Percentiles rank a stretch among this genome's conserved stretches.
Evolutionary conservation across 2,113 vertebrate genomes (phyloP).

Genomic region (Bubo blakistoni): DNA sequence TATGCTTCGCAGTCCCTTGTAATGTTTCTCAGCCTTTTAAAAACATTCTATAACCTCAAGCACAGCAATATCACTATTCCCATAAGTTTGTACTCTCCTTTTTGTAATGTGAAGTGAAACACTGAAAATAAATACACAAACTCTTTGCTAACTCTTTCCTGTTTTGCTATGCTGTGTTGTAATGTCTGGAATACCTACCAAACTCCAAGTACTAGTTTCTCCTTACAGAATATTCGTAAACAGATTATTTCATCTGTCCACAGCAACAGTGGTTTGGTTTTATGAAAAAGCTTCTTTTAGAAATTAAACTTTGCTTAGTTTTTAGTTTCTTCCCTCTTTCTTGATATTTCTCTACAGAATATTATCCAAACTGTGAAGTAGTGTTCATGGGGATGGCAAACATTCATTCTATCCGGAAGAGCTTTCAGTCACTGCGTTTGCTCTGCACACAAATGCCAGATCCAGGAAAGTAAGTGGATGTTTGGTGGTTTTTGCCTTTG

Average conservation of each 20-base stretch:
- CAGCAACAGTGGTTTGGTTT: background rate
- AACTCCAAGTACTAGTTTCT: background rate
- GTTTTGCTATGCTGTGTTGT: background rate
- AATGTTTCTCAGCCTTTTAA: background rate
- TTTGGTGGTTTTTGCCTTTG: background rate
- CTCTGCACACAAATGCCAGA: conserved; percentile 97
- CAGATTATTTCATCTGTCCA: background rate
- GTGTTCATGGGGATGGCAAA: conserved; percentile 99
- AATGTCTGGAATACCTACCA: background rate
- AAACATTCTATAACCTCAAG: background rate
- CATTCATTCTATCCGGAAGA: conserved; percentile 98
- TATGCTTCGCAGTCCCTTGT: background rate
- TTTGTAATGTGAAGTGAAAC: background rate
- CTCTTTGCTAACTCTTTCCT: background rate
- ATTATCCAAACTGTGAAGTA: conserved; percentile 98
- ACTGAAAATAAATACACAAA: background rate
- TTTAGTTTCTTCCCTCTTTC: conserved; percentile 20
- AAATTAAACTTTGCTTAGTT: background rate
- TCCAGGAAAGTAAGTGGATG: conserved; percentile 89
- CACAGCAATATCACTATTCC: background rate
- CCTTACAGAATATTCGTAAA: background rate
- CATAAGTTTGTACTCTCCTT: background rate
- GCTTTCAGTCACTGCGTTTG: conserved; percentile 94
- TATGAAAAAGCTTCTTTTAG: background rate
- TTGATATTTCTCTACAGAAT: conserved; percentile 77